Evolutionary conservation across 2,888 invertebrate species (phyloP), one percentile per base, ranked within the genome.

Genomic region (Adineta ricciae): DNA sequence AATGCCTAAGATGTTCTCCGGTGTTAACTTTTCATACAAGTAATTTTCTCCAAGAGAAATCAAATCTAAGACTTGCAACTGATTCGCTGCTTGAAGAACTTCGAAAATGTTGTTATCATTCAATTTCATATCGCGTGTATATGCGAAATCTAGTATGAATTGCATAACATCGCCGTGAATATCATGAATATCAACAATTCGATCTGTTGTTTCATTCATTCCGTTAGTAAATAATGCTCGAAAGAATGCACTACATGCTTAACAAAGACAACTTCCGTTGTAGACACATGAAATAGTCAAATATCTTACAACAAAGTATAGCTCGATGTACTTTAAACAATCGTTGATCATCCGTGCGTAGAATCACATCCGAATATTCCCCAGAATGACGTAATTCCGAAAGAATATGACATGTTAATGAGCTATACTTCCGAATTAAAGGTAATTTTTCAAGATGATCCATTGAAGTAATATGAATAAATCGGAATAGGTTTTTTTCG

Each of bases 221-320:
- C 93, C 93, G 86, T 95, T 95, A 84, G 95, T 95, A 90, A 95
- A 95, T 52, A 95, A 91, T 82, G 95, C 94, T 90, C 95, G 94
- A 91, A 96, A 96, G 91, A 96, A 96, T 72, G 94, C 93, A 89
- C 96, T 96, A 91, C 95, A 95, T 86, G 95, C 94, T 85, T 41
- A 14, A 32, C 24, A 86, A 54, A 1, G 19, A 32, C n/a, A 21
- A 54, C n/a, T n/a, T n/a, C n/a, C n/a, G n/a, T n/a, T n/a, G n/a
- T n/a, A n/a, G n/a, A n/a, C n/a, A n/a, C n/a, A n/a, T n/a, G n/a
- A 32, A 78, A 7, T n/a, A 46, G 11, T 46, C 11, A 16, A 64
- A 2, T 0, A 50, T 21, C 46, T 46, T 83, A 85, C 84, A 83
- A 85, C 83, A 82, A 32, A 85, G 64, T 32, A 85, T 78, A 36